Conservation (phyloP, 92 coral and sea anemone genomes). For the Phenganax subtilis region DNA sequence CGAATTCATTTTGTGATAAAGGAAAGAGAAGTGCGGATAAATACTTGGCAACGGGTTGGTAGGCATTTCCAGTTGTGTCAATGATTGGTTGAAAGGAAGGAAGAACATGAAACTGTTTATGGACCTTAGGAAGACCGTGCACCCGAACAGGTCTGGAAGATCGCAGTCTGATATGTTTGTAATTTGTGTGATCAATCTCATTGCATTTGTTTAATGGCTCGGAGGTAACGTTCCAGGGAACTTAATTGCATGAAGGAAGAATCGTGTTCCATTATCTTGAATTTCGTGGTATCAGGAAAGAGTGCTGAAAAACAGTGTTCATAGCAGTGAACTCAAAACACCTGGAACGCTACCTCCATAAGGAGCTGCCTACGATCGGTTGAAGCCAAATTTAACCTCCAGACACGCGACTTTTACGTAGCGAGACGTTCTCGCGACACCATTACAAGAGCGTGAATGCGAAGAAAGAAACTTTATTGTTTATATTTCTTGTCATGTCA, state of each 20-base stretch:
- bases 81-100: slow-evolving; percentile 8
- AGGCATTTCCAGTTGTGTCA: slow-evolving; percentile 25
- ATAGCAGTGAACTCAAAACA: not conserved
- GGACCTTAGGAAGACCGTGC: slow-evolving; percentile 6
- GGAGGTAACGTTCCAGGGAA: not conserved
- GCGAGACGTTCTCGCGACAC: too few relatives aligned
- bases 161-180: not conserved
- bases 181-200: not conserved
- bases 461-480: too few relatives aligned
- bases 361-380: too few relatives aligned
- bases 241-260: not conserved
- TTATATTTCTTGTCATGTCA: too few relatives aligned
- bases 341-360: too few relatives aligned
- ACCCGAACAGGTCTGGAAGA: slow-evolving; percentile 3
- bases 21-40: slow-evolving; percentile 2
- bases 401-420: too few relatives aligned
- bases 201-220: not conserved
- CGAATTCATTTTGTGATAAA: slow-evolving; percentile 30
- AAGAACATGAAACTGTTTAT: not conserved
- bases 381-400: too few relatives aligned
- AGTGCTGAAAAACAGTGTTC: not conserved
- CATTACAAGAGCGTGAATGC: too few relatives aligned
- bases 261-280: not conserved
- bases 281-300: slow-evolving; percentile 10
- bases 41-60: slow-evolving; percentile 18